Evolutionary conservation across 2,113 vertebrate genomes (phyloP).

Genomic region (Semnopithecus entellus): DNA sequence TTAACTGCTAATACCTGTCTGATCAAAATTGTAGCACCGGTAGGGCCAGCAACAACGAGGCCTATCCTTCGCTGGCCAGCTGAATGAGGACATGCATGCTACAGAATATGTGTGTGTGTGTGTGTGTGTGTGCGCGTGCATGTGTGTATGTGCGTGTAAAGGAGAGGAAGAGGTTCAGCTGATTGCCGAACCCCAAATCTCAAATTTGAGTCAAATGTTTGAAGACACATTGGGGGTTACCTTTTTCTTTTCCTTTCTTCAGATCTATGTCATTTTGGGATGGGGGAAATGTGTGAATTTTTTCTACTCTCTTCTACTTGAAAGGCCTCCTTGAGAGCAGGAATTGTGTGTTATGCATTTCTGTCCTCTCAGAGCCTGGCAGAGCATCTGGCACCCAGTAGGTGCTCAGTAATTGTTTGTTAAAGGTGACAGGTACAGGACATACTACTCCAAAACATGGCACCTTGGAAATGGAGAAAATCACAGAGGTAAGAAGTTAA

Average conservation of each 20-base stretch:
- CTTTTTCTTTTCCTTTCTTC: background rate
- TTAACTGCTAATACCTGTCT: slow-evolving; percentile 41
- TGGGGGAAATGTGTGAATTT: background rate
- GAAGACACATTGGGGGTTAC: background rate
- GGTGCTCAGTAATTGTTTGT: background rate
- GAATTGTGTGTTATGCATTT: background rate
- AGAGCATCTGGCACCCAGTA: background rate
- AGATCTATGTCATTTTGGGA: background rate
- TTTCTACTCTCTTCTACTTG: background rate
- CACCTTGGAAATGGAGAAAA: background rate
- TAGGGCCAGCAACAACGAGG: background rate
- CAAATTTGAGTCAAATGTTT: slow-evolving; percentile 19
- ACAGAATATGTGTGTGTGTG: background rate
- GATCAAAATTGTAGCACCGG: background rate
- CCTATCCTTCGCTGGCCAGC: background rate
- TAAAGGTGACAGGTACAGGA: background rate
- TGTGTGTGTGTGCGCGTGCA: background rate
- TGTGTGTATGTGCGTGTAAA: background rate
- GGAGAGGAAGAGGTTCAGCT: background rate
- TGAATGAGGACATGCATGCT: background rate
- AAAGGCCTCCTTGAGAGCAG: background rate
- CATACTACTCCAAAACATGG: background rate
- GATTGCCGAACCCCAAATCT: background rate
- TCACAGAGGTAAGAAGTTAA: background rate
- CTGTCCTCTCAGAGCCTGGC: background rate